A percentile compares a stretch with the other conserved stretches of the same genome.
Conservation (phyloP, 2,797 vertebrate species). For the Melanotaenia boesemani region DNA sequence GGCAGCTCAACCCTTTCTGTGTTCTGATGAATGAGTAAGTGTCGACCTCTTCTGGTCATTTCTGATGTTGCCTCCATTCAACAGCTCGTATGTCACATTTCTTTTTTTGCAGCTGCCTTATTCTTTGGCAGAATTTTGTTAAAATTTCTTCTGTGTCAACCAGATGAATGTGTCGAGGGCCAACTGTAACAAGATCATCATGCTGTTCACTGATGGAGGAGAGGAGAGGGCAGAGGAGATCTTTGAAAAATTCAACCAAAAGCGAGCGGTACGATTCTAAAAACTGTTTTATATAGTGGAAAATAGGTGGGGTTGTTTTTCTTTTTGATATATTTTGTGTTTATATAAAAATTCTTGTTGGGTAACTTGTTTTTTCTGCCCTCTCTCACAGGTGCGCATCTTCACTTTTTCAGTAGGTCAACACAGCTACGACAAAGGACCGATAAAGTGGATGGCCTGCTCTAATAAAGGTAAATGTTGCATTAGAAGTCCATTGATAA, state of each 20-base stretch:
- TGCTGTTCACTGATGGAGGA: constrained; percentile 98
- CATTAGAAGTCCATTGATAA: background rate
- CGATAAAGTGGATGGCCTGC: constrained; percentile 98
- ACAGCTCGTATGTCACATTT: background rate
- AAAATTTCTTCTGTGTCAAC: constrained; percentile 13
- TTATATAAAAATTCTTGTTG: background rate
- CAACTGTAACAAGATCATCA: constrained; percentile 98
- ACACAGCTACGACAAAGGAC: constrained; percentile 97
- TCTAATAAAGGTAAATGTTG: constrained; percentile 90
- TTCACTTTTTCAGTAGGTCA: constrained; percentile 99
- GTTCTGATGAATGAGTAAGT: constrained; percentile 24
- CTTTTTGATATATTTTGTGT: background rate
- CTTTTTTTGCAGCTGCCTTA: too few species aligned
- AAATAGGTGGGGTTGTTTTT: background rate
- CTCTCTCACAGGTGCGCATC: constrained; percentile 88
- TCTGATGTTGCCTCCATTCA: background rate
- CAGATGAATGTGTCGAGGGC: constrained; percentile 91
- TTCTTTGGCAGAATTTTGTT: background rate
- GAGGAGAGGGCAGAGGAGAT: constrained; percentile 95
- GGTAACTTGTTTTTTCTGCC: background rate
- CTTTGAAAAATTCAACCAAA: constrained; percentile 90
- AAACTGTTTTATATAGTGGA: background rate
- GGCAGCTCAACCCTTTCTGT: background rate
- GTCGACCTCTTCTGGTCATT: constrained; percentile 63
- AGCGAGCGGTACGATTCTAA: constrained; percentile 86